phyloP scores from a whole-genome alignment of 2,888 invertebrate species.

The Drosophila nr. fundita region DNA sequence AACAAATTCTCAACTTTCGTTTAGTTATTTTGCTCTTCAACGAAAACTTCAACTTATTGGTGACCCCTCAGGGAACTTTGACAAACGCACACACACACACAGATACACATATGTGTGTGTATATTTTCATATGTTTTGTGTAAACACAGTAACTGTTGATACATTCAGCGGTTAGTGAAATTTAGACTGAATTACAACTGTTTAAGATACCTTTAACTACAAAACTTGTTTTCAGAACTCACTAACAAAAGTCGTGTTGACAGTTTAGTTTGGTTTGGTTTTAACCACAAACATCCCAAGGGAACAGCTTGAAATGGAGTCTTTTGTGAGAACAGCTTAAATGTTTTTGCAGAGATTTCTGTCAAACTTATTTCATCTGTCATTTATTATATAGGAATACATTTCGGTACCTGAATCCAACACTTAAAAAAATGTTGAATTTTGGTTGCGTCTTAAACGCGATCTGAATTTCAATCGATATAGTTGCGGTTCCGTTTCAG shows the following conservation, averaged over 20 bases:
- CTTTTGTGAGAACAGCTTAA: background rate
- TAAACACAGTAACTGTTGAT: conserved; percentile 1
- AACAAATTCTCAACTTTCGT: conserved; percentile 46
- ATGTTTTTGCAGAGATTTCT: background rate
- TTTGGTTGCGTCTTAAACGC: background rate
- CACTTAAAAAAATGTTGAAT: background rate
- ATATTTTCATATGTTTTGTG: background rate
- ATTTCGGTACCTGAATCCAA: background rate
- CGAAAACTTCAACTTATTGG: conserved; percentile 5
- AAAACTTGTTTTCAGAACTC: background rate
- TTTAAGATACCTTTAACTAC: background rate
- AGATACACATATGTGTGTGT: background rate
- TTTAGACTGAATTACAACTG: background rate
- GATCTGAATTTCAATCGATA: background rate
- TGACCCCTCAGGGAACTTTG: conserved; percentile 32
- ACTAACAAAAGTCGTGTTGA: background rate
- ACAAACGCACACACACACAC: conserved; percentile 13
- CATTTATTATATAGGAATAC: background rate
- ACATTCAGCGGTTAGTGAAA: conserved; percentile 7
- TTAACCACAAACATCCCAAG: background rate
- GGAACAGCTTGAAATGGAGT: background rate
- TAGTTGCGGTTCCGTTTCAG: background rate
- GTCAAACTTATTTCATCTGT: background rate
- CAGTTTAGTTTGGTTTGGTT: background rate
- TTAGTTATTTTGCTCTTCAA: conserved; percentile 25